These are phyloP conservation scores for Notarius lentiginosus DNA, from an alignment of 2,113 vertebrate species.

Conservation along the genomic window DNA sequence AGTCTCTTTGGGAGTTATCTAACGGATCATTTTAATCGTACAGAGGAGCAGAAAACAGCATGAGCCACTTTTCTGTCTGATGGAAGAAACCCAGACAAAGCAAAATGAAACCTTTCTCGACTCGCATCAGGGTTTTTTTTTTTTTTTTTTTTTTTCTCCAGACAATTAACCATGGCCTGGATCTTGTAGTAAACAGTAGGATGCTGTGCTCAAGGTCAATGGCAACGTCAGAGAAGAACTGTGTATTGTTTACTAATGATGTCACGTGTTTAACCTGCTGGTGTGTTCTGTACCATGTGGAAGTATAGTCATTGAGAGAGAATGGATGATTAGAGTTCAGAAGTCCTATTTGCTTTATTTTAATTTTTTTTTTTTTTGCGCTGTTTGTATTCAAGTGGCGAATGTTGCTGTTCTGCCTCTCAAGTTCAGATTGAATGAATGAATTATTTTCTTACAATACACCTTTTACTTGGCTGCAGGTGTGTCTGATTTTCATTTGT, in stretches of 20 bases:
- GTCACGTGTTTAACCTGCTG: slow-evolving; percentile 35
- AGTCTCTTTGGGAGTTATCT: background rate
- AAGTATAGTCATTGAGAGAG: slow-evolving; percentile 3
- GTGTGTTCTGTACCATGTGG: slow-evolving; percentile 37
- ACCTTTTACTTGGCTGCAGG: slow-evolving; percentile 51
- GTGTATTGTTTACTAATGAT: slow-evolving; percentile 50
- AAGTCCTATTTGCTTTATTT: slow-evolving; percentile 2
- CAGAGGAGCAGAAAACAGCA: slow-evolving; percentile 62
- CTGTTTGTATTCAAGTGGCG: background rate
- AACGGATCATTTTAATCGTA: background rate
- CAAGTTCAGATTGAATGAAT: slow-evolving; percentile 34
- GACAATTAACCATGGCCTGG: background rate
- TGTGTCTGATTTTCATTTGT: slow-evolving; percentile 1
- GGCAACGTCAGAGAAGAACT: slow-evolving; percentile 21
- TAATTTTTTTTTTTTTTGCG: background rate
- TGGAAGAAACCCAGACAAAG: background rate
- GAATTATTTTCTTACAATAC: slow-evolving; percentile 58
- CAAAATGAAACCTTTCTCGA: background rate
- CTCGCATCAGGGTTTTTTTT: background rate
- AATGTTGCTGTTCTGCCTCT: slow-evolving; percentile 32
- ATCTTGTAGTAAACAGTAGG: slow-evolving; percentile 11
- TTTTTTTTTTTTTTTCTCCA: background rate
- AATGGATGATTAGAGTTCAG: slow-evolving; percentile 28
- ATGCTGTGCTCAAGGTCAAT: slow-evolving; percentile 6
- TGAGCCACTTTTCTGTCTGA: slow-evolving; percentile 60